Conservation (phyloP, 2,888 invertebrate species). For the Sarcophaga variegata region DNA sequence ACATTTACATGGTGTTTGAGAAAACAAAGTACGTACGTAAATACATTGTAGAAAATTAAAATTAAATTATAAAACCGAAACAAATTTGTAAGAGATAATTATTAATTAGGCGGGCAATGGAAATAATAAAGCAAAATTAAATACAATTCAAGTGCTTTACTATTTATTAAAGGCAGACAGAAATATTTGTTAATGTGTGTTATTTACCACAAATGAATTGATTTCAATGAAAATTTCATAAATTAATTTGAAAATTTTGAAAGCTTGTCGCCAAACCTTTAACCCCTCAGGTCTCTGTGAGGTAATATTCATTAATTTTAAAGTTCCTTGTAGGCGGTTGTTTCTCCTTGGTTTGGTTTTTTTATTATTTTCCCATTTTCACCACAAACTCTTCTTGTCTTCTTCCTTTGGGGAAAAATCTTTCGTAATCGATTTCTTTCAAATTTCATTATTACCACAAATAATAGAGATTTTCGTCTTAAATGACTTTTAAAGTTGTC, state of each 20-base stretch:
- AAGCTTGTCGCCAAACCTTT: background rate
- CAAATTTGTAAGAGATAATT: background rate
- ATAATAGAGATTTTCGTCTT: constrained; percentile 34
- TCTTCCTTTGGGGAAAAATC: background rate
- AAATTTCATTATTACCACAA: constrained; percentile 2
- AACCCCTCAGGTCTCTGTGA: background rate
- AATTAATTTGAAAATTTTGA: background rate
- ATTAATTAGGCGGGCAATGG: too few relatives aligned
- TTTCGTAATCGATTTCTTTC: background rate
- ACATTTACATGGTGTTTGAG: constrained; percentile 46
- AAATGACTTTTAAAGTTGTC: constrained; percentile 10
- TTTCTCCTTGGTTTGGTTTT: background rate
- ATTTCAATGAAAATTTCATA: background rate
- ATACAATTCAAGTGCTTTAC: background rate
- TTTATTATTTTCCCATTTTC: background rate
- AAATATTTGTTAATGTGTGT: too few relatives aligned
- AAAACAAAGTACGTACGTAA: constrained; percentile 3
- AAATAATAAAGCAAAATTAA: background rate
- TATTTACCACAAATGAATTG: too few relatives aligned
- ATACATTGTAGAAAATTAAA: background rate
- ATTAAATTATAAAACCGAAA: background rate
- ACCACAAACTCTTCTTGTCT: background rate
- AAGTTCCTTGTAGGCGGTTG: background rate
- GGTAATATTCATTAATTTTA: background rate
- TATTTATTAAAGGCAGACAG: too few relatives aligned